Conservation (phyloP, 2,888 invertebrate genomes). For the Endotricha flammealis region DNA sequence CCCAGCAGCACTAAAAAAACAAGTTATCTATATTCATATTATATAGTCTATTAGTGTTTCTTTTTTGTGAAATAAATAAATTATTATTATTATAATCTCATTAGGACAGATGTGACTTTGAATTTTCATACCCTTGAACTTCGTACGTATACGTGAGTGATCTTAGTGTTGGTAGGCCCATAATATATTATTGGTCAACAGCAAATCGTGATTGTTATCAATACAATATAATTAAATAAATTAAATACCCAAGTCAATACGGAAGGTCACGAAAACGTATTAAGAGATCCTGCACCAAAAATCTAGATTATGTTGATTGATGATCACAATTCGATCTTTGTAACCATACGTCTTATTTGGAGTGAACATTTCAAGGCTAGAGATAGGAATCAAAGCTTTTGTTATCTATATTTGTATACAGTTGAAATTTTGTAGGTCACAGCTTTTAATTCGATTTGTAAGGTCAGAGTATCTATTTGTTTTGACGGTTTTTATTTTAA, state of each 20-base stretch:
- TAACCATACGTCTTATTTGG: conserved; percentile 1
- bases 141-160: too few species aligned
- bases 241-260: conserved; percentile 4
- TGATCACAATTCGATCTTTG: conserved; percentile 5
- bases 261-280: conserved; percentile 6
- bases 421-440: neutral
- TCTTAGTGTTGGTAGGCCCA: too few species aligned
- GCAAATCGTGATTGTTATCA: conserved; percentile 3
- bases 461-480: neutral
- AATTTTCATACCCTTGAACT: too few species aligned
- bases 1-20: too few species aligned
- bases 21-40: too few species aligned
- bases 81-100: too few species aligned
- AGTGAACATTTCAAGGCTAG: conserved; percentile 1
- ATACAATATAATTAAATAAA: conserved; percentile 7
- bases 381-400: conserved; percentile 2
- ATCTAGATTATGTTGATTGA: conserved; percentile 11
- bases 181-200: too few species aligned
- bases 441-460: neutral
- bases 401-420: neutral
- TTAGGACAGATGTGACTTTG: too few species aligned
- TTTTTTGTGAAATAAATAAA: too few species aligned
- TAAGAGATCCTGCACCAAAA: conserved; percentile 7
- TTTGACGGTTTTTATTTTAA: neutral
- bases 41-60: too few species aligned